Evolutionary conservation across 1,140 invertebrate genomes (phyloP), one percentile per base, ranked within the genome.

Genomic region (Drosophila takahashii): DNA sequence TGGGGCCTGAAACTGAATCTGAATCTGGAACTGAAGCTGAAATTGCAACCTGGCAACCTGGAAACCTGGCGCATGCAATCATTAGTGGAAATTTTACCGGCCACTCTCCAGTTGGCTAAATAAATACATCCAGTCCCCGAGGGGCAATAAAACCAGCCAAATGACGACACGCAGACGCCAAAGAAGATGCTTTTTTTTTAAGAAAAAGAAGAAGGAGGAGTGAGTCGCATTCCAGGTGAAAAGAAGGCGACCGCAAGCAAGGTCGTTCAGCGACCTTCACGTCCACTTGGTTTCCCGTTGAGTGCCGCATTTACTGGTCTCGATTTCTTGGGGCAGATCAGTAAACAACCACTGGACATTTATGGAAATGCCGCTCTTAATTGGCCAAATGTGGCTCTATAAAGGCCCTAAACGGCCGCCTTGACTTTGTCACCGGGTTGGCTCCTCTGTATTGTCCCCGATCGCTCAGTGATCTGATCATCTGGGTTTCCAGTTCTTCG

Each of bases 211-310:
- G 22, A 3, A 22, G 22, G 44, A 62, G 29, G 44, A 62, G 26
- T 36, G 22, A 74, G 41, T 64, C 11, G 72, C 8, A 60, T 52
- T 13, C 15, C 45, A 52, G 34, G 36, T 44, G 58, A 42, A 36
- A 67, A 45, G 45, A 36, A 74, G 59, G 45, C 77, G 83, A 90
- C 83, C 89, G 80, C 80, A 81, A 89, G 89, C 89, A 90, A 90
- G 89, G 89, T 58, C 89, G 89, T 89, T 79, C 75, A 75, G 79
- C 74, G 85, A 89, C 85, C 85, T 89, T 89, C 67, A 53, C 45
- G 37, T 44, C 45, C 16, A 51, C 65, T 41, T 51, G 44, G 50
- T 72, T 75, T 74, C 75, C 78, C 64, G 64, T 67, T 67, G 71
- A 74, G 78, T 76, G 77, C 59, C 44, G 74, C 78, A 60, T 75